These are phyloP conservation scores for Beris chalybata DNA, from an alignment of 2,888 invertebrate species.

Conservation along the genomic window DNA sequence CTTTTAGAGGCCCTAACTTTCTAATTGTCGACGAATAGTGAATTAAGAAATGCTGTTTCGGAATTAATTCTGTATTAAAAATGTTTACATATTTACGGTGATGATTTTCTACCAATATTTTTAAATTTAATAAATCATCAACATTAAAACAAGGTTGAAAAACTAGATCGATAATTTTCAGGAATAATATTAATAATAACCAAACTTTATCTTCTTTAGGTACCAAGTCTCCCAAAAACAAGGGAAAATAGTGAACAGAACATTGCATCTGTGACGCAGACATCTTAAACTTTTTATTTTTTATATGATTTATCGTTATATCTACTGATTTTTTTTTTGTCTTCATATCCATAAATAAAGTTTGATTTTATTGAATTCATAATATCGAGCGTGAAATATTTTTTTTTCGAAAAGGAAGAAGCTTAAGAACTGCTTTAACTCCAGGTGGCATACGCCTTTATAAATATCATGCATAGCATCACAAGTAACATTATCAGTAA, in stretches of 20 bases:
- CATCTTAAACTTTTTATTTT: constrained; percentile 36
- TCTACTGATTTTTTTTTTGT: too few species aligned
- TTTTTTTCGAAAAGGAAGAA: constrained; percentile 33
- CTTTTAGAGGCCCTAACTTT: constrained; percentile 39
- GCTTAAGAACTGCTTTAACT: constrained; percentile 35
- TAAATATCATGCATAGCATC: constrained; percentile 42
- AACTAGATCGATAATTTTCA: constrained; percentile 13
- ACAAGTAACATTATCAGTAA: constrained; percentile 36
- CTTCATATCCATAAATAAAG: too few species aligned
- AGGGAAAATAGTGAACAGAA: constrained; percentile 33
- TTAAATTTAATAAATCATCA: constrained; percentile 21
- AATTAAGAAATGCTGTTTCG: constrained; percentile 41
- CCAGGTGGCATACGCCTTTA: constrained; percentile 38
- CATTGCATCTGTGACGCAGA: constrained; percentile 36
- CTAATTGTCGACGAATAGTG: constrained; percentile 40
- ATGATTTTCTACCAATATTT: constrained; percentile 33
- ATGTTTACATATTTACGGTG: constrained; percentile 34
- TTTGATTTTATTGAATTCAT: too few species aligned
- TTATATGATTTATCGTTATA: constrained; percentile 16
- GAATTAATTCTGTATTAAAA: constrained; percentile 35
- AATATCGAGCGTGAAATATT: constrained; percentile 24
- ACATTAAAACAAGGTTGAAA: constrained; percentile 27
- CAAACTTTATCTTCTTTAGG: constrained; percentile 31
- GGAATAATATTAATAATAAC: constrained; percentile 21
- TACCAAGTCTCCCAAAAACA: constrained; percentile 35